phyloP scores from a whole-genome alignment of 2,113 vertebrate species.

The Crotalus horridus region DNA sequence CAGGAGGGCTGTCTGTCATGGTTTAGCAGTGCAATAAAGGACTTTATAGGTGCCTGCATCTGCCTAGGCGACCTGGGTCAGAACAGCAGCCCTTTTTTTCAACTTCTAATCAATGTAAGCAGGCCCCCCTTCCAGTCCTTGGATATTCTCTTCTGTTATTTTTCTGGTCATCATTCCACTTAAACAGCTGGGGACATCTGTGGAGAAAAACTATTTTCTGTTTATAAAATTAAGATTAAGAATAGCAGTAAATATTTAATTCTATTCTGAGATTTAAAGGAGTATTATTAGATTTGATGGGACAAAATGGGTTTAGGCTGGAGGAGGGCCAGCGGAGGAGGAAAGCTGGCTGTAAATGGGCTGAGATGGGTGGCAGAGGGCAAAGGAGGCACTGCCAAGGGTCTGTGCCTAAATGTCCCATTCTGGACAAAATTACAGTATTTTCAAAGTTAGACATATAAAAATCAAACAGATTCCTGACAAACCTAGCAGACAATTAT shows the following conservation, averaged over 20 bases:
- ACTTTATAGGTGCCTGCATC: neutral
- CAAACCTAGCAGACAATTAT: too few relatives aligned
- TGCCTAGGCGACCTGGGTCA: neutral
- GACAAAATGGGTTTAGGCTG: neutral
- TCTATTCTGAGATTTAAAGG: neutral
- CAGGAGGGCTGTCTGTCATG: neutral
- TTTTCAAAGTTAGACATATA: neutral
- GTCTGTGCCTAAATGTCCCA: too few relatives aligned
- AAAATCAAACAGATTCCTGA: too few relatives aligned
- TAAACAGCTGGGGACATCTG: neutral
- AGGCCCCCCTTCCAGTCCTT: neutral
- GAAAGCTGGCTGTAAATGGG: too few relatives aligned
- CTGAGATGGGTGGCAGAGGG: too few relatives aligned
- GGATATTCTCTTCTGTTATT: neutral
- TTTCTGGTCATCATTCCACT: neutral
- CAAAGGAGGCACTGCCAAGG: too few relatives aligned
- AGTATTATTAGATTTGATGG: neutral
- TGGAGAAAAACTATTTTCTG: neutral
- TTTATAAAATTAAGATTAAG: neutral
- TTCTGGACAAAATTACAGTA: neutral
- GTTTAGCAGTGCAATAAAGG: neutral
- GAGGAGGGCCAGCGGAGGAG: too few relatives aligned
- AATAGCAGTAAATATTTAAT: neutral
- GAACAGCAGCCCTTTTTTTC: neutral
- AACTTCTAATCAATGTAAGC: neutral